A percentile compares a stretch with the other conserved stretches of the same genome.
Evolutionary conservation across 2,888 invertebrate genomes (phyloP).

Genomic region (Acanthococcus lagerstroemiae): DNA sequence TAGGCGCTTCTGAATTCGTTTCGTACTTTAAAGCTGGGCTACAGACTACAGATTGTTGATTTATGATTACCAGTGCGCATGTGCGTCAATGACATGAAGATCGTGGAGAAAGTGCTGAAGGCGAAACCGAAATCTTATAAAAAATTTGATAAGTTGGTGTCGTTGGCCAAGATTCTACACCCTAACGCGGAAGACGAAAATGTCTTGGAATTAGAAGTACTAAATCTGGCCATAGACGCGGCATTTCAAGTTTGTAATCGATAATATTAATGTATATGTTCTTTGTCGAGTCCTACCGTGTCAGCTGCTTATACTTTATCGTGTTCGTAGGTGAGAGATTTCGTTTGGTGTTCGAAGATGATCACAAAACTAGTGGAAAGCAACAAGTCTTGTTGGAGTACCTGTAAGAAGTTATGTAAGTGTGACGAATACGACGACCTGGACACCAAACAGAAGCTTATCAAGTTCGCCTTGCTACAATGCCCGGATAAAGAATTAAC

Average conservation of each 20-base stretch:
- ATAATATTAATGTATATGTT: neutral
- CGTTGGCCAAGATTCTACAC: conserved; percentile 6
- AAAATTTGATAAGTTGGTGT: conserved; percentile 13
- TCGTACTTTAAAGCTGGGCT: too few relatives aligned
- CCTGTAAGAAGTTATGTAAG: conserved; percentile 17
- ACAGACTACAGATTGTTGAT: too few relatives aligned
- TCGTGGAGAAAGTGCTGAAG: conserved; percentile 21
- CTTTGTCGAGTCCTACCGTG: neutral
- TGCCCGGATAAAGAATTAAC: conserved; percentile 14
- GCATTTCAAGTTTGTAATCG: conserved; percentile 7
- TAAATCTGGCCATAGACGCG: conserved; percentile 4
- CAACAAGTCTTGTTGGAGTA: conserved; percentile 5
- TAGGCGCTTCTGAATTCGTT: too few relatives aligned
- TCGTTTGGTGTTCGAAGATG: conserved; percentile 11
- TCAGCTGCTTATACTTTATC: too few relatives aligned
- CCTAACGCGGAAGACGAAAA: neutral
- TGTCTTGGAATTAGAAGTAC: neutral
- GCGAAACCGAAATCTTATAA: conserved; percentile 11
- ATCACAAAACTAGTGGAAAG: conserved; percentile 4
- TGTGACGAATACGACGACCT: conserved; percentile 20
- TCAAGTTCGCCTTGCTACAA: conserved; percentile 14
- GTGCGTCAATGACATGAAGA: conserved; percentile 7
- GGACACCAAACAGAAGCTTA: conserved; percentile 19
- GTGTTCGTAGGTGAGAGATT: conserved; percentile 14
- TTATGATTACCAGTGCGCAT: conserved; percentile 10